These are phyloP conservation scores for Tangara arthus DNA, from an alignment of 2,797 vertebrate genomes.

Conservation along the genomic window DNA sequence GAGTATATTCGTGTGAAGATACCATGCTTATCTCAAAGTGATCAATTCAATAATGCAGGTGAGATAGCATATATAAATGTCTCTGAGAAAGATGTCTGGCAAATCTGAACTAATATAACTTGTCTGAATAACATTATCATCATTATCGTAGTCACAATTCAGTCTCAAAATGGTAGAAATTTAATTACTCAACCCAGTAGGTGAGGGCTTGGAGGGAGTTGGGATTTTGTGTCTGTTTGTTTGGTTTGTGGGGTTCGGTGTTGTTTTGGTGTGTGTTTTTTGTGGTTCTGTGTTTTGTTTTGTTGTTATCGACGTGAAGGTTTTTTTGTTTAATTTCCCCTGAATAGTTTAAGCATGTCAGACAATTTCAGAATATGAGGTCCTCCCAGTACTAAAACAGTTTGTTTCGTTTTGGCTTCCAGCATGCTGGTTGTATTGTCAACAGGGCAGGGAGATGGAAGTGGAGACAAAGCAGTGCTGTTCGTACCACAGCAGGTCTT, in stretches of 20 bases:
- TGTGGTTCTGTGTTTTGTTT: background rate
- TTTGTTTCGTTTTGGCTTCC: background rate
- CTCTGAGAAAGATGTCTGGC: background rate
- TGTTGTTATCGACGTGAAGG: rapidly evolving
- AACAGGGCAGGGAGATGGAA: background rate
- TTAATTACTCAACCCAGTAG: background rate
- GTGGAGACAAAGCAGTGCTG: background rate
- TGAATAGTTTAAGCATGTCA: background rate
- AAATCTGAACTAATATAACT: background rate
- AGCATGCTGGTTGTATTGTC: background rate
- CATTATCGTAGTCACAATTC: background rate
- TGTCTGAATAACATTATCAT: background rate
- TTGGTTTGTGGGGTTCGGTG: background rate
- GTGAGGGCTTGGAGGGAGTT: background rate
- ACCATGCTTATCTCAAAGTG: background rate
- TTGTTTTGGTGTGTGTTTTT: background rate
- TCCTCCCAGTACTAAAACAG: background rate
- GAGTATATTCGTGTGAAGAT: background rate
- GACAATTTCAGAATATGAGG: background rate
- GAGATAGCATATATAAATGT: background rate
- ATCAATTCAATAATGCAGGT: background rate
- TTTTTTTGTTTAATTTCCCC: background rate
- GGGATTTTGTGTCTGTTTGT: background rate
- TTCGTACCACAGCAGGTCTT: background rate
- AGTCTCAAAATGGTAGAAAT: background rate